phyloP scores from a whole-genome alignment of 2,797 vertebrate genomes.

The Mycteria americana region DNA sequence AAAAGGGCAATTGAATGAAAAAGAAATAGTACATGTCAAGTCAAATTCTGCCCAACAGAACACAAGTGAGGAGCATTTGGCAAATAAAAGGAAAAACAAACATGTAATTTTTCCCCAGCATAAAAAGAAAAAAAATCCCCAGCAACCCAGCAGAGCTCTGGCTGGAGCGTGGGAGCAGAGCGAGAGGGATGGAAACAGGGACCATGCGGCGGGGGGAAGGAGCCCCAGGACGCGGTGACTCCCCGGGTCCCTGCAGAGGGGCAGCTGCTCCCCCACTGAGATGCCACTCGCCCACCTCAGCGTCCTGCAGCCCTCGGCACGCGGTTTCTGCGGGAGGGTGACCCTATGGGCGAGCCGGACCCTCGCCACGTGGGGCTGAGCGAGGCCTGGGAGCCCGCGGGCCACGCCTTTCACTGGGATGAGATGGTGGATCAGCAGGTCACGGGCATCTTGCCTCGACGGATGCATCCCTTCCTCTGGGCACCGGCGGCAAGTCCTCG shows the following conservation, averaged over 20 bases:
- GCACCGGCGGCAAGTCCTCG: rapidly evolving
- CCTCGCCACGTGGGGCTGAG: background rate
- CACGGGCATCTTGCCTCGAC: rapidly evolving
- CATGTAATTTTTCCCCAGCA: background rate
- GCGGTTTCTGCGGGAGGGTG: rapidly evolving
- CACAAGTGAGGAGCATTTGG: background rate
- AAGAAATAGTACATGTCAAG: rapidly evolving
- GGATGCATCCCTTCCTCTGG: rapidly evolving
- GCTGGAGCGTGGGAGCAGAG: background rate
- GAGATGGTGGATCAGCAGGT: background rate
- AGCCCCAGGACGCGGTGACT: rapidly evolving
- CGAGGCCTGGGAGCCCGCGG: background rate
- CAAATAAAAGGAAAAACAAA: background rate
- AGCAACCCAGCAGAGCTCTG: background rate
- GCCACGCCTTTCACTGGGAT: background rate
- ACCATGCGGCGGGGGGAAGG: rapidly evolving
- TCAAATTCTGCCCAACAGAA: background rate
- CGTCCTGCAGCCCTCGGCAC: rapidly evolving
- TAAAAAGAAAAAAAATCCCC: background rate
- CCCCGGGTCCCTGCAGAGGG: background rate
- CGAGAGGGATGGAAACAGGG: background rate
- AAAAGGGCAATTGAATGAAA: background rate
- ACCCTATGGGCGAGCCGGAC: rapidly evolving
- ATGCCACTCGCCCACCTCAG: rapidly evolving
- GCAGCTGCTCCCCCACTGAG: background rate